phyloP scores from a whole-genome alignment of 2,113 vertebrate genomes.

The Mobula birostris region DNA sequence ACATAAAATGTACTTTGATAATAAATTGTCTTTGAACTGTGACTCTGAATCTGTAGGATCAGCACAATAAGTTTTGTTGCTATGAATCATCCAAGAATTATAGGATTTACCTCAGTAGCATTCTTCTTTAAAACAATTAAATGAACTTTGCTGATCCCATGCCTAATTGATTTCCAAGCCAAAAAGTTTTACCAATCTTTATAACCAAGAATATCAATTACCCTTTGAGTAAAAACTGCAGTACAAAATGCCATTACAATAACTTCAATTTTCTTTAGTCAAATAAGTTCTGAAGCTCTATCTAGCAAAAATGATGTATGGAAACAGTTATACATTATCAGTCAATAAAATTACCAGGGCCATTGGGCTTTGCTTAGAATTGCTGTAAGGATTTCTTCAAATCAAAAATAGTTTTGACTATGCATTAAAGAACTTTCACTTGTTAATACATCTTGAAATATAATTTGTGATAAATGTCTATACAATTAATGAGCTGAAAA shows the following conservation, averaged over 20 bases:
- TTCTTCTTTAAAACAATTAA: conserved; percentile 1
- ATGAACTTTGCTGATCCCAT: not conserved
- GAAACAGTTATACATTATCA: not conserved
- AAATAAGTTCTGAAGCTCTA: not conserved
- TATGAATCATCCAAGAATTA: not conserved
- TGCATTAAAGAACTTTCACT: not conserved
- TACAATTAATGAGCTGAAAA: not conserved
- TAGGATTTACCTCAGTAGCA: not conserved
- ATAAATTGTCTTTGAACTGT: too few relatives aligned
- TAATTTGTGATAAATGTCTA: not conserved
- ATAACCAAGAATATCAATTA: not conserved
- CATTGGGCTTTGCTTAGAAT: not conserved
- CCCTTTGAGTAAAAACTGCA: conserved; percentile 3
- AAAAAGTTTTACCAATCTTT: not conserved
- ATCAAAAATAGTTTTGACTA: not conserved
- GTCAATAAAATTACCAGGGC: not conserved
- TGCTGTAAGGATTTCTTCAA: not conserved
- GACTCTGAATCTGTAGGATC: not conserved
- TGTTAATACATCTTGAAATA: not conserved
- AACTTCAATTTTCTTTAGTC: not conserved
- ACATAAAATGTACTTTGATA: too few relatives aligned
- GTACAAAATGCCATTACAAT: not conserved
- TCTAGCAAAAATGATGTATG: not conserved
- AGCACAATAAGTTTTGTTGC: not conserved
- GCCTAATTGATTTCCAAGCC: not conserved